These are phyloP conservation scores for Synergus umbraculus DNA, from an alignment of 2,888 invertebrate species.

Conservation along the genomic window DNA sequence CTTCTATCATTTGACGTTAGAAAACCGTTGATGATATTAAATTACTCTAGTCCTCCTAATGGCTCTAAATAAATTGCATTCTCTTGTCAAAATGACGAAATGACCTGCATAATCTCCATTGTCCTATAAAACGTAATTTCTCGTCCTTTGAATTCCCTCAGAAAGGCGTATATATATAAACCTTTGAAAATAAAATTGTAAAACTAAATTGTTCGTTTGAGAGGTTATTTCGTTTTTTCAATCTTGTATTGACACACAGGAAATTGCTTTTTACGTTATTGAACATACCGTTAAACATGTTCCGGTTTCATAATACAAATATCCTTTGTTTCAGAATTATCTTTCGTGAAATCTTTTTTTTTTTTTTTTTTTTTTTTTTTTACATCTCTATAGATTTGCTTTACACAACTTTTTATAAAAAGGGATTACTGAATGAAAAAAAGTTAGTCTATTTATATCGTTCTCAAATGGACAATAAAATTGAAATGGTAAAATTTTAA, in stretches of 20 bases:
- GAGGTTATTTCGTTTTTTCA: background rate
- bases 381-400: background rate
- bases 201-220: constrained; percentile 11
- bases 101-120: background rate
- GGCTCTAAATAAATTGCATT: background rate
- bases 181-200: background rate
- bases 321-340: constrained; percentile 11
- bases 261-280: constrained; percentile 16
- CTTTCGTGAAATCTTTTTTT: background rate
- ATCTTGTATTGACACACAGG: background rate
- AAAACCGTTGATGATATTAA: background rate
- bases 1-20: background rate
- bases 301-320: background rate
- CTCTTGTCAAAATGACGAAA: background rate
- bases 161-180: background rate
- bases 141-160: background rate
- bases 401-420: background rate
- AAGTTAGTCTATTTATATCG: background rate
- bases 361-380: background rate
- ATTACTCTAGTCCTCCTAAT: background rate
- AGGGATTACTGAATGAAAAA: background rate
- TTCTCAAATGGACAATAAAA: constrained; percentile 7
- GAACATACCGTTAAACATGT: background rate
- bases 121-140: background rate
- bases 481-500: background rate